Conservation (phyloP, 2,113 vertebrate genomes). For the Rhinoptilus africanus region DNA sequence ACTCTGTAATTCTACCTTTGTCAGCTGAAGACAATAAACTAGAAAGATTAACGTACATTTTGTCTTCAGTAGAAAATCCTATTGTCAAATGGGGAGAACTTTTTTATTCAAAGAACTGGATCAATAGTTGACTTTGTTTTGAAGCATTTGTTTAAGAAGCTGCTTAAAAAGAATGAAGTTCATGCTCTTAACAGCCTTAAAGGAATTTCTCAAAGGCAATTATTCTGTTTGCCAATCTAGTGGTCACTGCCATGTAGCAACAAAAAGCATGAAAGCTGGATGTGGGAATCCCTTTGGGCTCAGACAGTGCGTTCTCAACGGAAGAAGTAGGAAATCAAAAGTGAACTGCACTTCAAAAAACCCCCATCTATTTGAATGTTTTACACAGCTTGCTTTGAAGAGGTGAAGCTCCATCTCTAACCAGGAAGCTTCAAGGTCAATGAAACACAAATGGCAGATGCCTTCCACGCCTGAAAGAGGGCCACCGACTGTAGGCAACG, state of each 20-base stretch:
- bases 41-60: slow-evolving; percentile 65
- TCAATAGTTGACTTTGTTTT: slow-evolving; percentile 75
- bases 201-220: slow-evolving; percentile 71
- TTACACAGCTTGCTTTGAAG: slow-evolving; percentile 68
- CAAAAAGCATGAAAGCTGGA: slow-evolving; percentile 66
- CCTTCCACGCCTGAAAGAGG: background rate
- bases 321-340: slow-evolving; percentile 50
- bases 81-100: slow-evolving; percentile 53
- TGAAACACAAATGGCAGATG: slow-evolving; percentile 42
- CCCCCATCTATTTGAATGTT: slow-evolving; percentile 45
- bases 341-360: slow-evolving; percentile 35
- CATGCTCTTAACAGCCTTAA: slow-evolving; percentile 68
- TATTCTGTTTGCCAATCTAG: slow-evolving; percentile 61
- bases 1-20: slow-evolving; percentile 41
- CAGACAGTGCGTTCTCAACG: slow-evolving; percentile 42
- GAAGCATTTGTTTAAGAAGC: slow-evolving; percentile 66
- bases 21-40: slow-evolving; percentile 61
- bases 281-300: slow-evolving; percentile 64
- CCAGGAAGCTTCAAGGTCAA: slow-evolving; percentile 72
- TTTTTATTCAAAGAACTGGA: slow-evolving; percentile 60
- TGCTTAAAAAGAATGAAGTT: slow-evolving; percentile 67
- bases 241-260: slow-evolving; percentile 42
- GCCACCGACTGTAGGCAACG: background rate
- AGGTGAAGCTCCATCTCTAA: slow-evolving; percentile 50
- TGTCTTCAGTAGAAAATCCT: slow-evolving; percentile 59